These are phyloP conservation scores for Zonitis immaculata DNA, from an alignment of 2,888 invertebrate genomes.

Conservation along the genomic window DNA sequence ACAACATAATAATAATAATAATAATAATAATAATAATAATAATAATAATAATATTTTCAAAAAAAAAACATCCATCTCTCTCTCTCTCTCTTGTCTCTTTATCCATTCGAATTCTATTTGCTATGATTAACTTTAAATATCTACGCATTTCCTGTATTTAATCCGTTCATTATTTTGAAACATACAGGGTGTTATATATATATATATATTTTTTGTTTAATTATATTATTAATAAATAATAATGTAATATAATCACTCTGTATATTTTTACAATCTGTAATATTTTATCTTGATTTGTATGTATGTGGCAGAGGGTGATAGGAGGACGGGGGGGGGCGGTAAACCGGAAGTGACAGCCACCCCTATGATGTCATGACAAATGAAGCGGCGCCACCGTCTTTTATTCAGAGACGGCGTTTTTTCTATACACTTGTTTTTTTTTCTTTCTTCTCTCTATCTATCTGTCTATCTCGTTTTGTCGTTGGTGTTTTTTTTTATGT, in stretches of 20 bases:
- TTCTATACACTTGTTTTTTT: background rate
- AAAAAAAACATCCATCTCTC: background rate
- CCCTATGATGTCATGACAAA: slow-evolving; percentile 46
- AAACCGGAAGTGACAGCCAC: slow-evolving; percentile 46
- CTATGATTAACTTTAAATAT: slow-evolving; percentile 30
- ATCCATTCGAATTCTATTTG: slow-evolving; percentile 17
- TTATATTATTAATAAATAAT: too few species aligned
- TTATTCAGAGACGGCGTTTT: slow-evolving; percentile 22
- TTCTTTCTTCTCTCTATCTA: slow-evolving; percentile 10
- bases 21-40: background rate
- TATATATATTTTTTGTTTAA: too few species aligned
- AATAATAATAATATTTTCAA: background rate
- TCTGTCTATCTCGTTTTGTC: slow-evolving; percentile 6
- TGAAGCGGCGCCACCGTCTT: slow-evolving; percentile 47
- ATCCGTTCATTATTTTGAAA: background rate
- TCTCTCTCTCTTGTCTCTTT: too few species aligned
- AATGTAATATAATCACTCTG: background rate
- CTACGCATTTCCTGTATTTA: slow-evolving; percentile 27
- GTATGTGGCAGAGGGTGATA: too few species aligned
- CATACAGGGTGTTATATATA: background rate
- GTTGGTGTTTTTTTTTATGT: slow-evolving; percentile 8
- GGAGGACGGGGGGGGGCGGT: slow-evolving; percentile 19
- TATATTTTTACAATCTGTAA: background rate
- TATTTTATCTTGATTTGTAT: too few species aligned
- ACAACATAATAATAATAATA: background rate